These are phyloP conservation scores for Lasioglossum calceatum DNA, from an alignment of 2,888 invertebrate species.

Conservation along the genomic window DNA sequence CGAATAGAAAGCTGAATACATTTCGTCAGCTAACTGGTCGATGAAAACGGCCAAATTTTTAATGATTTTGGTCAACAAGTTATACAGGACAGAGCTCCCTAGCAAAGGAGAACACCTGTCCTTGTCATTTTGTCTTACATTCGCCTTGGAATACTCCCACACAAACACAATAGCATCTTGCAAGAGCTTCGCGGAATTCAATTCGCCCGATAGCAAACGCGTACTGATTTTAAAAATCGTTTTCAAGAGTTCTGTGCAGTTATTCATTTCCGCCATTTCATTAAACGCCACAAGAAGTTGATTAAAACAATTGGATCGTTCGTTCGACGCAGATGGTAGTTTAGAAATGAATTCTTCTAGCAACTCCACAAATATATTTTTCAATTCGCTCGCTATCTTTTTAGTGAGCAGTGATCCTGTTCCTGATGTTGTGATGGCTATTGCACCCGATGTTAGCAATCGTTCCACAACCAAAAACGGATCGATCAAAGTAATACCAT, in stretches of 20 bases:
- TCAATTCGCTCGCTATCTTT: not conserved
- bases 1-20: slow-evolving; percentile 19
- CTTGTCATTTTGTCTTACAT: not conserved
- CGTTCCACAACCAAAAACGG: not conserved
- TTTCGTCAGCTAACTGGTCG: not conserved
- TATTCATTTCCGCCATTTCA: slow-evolving; percentile 16
- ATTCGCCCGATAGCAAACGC: not conserved
- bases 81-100: not conserved
- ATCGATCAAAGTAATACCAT: slow-evolving; percentile 20
- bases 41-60: not conserved
- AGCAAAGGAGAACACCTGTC: not conserved
- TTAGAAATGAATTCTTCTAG: not conserved
- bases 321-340: not conserved
- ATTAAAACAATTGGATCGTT: not conserved
- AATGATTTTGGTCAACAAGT: slow-evolving; percentile 4
- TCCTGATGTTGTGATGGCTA: not conserved
- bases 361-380: not conserved
- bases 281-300: not conserved
- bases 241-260: not conserved
- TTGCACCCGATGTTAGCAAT: not conserved
- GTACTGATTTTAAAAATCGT: slow-evolving; percentile 19
- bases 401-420: not conserved
- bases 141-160: slow-evolving; percentile 44
- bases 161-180: slow-evolving; percentile 20
- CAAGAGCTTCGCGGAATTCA: not conserved